Evolutionary conservation across 2,888 invertebrate genomes (phyloP), one percentile per base, ranked within the genome.

Genomic region (Heteropelma amictum): DNA sequence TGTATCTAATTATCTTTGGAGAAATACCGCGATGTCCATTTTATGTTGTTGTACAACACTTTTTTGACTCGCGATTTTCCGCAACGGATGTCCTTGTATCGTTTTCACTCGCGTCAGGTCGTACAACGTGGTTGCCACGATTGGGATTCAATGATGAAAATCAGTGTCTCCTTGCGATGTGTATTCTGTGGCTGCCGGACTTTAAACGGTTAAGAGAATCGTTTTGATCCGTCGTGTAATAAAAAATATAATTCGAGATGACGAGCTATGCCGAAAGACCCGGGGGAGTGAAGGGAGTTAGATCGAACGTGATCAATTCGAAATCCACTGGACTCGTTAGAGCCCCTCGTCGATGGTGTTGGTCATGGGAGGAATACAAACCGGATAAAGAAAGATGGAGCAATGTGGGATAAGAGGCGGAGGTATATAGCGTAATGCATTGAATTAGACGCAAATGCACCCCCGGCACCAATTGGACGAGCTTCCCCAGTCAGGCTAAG

Each of bases 401-500:
- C n/a, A 26, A 38, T 40, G 58, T 51, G 56, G 64, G 35, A 65
- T 28, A 58, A 65, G 77, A 69, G 77, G 73, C 49, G 54, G 78
- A 60, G 73, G 54, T 79, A n/a, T n/a, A n/a, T n/a, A 81, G 84
- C 79, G 90, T 91, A 91, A 91, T 91, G 91, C 91, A 91, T 91
- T 91, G 91, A 91, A 91, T 91, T 91, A 91, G 91, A 91, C 90
- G 90, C 90, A 91, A 91, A 91, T 91, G 90, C 90, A 90, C 86
- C 86, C 86, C 84, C 83, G 86, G 83, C 87, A 79, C 86, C 86
- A 85, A 86, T 87, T 85, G 86, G 82, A 82, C 83, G 79, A 80
- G 86, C 83, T 86, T 84, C 80, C 85, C 75, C 65, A 63, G 75
- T 75, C 82, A 84, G 81, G 86, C 85, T 83, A 82, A 83, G 82